Percentiles rank a stretch among this genome's conserved stretches.
These are phyloP conservation scores for Nemotelus pantherinus DNA, from an alignment of 2,888 invertebrate species.

Conservation along the genomic window DNA sequence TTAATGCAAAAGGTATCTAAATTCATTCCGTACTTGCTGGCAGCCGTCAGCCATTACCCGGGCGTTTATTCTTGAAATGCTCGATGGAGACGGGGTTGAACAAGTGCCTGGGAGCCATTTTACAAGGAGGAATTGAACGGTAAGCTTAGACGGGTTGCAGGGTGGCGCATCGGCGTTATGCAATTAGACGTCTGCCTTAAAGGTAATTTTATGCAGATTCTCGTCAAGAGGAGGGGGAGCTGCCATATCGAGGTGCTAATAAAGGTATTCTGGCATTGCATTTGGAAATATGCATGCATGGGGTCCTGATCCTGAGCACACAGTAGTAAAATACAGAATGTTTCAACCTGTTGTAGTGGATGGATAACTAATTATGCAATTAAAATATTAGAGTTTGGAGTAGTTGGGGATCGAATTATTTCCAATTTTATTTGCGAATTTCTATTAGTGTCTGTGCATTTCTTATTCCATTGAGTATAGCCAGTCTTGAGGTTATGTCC, in stretches of 20 bases:
- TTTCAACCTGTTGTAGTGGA: too few relatives aligned
- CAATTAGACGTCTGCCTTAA: constrained; percentile 29
- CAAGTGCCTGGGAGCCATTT: background rate
- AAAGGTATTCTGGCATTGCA: background rate
- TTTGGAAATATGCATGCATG: too few relatives aligned
- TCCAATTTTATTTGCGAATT: too few relatives aligned
- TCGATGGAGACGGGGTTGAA: background rate
- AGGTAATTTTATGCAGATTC: constrained; percentile 32
- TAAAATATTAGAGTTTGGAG: too few relatives aligned
- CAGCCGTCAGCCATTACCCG: constrained; percentile 8
- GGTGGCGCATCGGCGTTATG: constrained; percentile 12
- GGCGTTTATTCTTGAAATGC: constrained; percentile 12
- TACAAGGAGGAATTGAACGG: background rate
- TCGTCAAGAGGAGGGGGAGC: background rate
- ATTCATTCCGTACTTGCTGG: constrained; percentile 18
- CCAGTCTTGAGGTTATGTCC: too few relatives aligned
- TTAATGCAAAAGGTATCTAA: constrained; percentile 38
- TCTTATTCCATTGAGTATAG: too few relatives aligned
- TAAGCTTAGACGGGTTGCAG: background rate
- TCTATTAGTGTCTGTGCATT: too few relatives aligned
- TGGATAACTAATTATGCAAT: too few relatives aligned
- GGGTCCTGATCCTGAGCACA: too few relatives aligned
- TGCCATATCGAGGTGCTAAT: constrained; percentile 8
- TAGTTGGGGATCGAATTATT: too few relatives aligned
- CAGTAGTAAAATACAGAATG: too few relatives aligned